Percentiles rank a stretch among this genome's conserved stretches.
phyloP scores from a whole-genome alignment of 2,888 invertebrate species.

The Meteorus cinctellus region DNA sequence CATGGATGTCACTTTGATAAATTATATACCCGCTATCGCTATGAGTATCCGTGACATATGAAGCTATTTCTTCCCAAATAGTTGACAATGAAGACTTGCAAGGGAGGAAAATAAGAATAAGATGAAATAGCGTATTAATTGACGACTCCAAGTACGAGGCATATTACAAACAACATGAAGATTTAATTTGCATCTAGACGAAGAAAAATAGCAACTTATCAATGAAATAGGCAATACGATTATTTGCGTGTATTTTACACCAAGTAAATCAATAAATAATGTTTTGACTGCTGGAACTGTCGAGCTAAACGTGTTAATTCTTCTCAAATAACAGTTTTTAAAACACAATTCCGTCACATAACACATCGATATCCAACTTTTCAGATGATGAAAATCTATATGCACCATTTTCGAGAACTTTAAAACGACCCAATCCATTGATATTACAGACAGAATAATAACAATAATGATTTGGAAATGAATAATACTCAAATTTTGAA shows the following conservation, averaged over 20 bases:
- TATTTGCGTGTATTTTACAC: constrained; percentile 6
- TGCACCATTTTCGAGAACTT: constrained; percentile 48
- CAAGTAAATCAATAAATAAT: not conserved
- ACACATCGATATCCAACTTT: not conserved
- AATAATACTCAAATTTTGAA: too few species aligned
- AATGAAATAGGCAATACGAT: not conserved
- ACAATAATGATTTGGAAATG: not conserved
- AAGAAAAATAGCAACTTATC: not conserved
- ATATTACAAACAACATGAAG: constrained; percentile 37
- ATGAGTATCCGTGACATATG: not conserved
- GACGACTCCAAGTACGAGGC: constrained; percentile 50
- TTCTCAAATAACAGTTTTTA: constrained; percentile 41
- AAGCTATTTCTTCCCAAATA: not conserved
- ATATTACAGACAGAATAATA: not conserved
- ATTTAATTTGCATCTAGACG: constrained; percentile 51
- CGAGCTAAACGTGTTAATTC: constrained; percentile 43
- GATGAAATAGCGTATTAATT: constrained; percentile 49
- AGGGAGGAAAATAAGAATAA: constrained; percentile 50
- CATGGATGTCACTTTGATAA: not conserved
- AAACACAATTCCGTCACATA: not conserved
- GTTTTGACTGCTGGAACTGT: constrained; percentile 47
- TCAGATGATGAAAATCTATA: not conserved
- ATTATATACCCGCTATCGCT: too few species aligned
- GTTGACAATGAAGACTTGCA: constrained; percentile 41
- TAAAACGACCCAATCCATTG: constrained; percentile 48